These are phyloP conservation scores for Harpagifer antarcticus DNA, from an alignment of 2,797 vertebrate species.

Conservation along the genomic window DNA sequence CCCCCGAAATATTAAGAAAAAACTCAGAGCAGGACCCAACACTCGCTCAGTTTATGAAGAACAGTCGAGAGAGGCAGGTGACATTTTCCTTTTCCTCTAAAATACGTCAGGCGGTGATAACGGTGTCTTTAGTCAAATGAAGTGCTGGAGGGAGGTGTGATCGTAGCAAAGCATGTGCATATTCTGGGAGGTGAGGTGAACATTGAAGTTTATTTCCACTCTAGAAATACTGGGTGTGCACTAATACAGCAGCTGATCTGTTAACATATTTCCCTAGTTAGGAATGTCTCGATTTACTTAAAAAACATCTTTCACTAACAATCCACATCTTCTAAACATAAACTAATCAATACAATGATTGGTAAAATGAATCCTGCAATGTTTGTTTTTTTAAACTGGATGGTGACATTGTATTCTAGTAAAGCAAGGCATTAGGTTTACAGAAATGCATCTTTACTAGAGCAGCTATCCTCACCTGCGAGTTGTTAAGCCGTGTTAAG, in stretches of 20 bases:
- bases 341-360: constrained; percentile 94
- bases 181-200: constrained; percentile 80
- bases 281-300: constrained; percentile 98
- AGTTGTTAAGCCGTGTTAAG: constrained; percentile 90
- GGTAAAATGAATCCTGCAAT: constrained; percentile 95
- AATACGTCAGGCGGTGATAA: constrained; percentile 84
- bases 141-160: constrained; percentile 64
- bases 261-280: constrained; percentile 91
- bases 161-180: constrained; percentile 82
- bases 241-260: constrained; percentile 97
- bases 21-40: constrained; percentile 73
- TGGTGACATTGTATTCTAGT: constrained; percentile 94
- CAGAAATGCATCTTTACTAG: constrained; percentile 94
- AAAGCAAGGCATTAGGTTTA: constrained; percentile 92
- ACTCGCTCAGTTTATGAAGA: constrained; percentile 77
- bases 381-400: constrained; percentile 84
- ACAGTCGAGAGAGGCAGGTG: constrained; percentile 90
- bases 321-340: constrained; percentile 94
- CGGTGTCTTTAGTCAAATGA: constrained; percentile 64
- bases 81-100: constrained; percentile 86
- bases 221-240: constrained; percentile 88
- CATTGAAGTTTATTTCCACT: constrained; percentile 88
- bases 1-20: constrained; percentile 48
- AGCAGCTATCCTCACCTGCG: constrained; percentile 98
- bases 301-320: constrained; percentile 88